Percentiles rank a stretch among this genome's conserved stretches.
Evolutionary conservation across 2,113 vertebrate species (phyloP).

Genomic region (Lutjanus erythropterus): DNA sequence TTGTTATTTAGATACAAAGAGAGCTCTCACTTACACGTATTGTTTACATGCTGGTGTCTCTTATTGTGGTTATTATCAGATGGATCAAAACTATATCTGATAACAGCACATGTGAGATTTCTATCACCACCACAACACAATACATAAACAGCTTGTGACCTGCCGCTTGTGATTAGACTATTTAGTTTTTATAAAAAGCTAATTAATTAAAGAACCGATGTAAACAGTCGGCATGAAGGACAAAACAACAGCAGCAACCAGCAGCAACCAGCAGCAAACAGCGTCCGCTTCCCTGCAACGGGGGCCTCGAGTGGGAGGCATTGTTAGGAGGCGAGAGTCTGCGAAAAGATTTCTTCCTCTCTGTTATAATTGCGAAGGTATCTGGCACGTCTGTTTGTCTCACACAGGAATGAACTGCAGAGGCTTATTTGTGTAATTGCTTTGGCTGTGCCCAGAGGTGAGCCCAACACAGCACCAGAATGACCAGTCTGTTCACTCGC

Average conservation of each 20-base stretch:
- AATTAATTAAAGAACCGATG: slow-evolving; percentile 43
- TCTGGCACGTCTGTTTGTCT: slow-evolving; percentile 47
- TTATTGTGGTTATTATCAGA: slow-evolving; percentile 2
- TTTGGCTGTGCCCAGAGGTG: slow-evolving; percentile 66
- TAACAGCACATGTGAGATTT: slow-evolving; percentile 4
- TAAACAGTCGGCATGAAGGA: slow-evolving; percentile 35
- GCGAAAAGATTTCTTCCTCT: slow-evolving; percentile 70
- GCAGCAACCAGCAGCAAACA: slow-evolving; percentile 25
- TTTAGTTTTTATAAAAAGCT: slow-evolving; percentile 20
- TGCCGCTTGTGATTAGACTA: not conserved
- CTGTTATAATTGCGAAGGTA: slow-evolving; percentile 63
- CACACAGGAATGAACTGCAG: slow-evolving; percentile 60
- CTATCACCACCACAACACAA: not conserved
- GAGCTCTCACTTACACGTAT: not conserved
- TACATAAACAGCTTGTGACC: slow-evolving; percentile 40
- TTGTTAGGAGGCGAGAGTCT: slow-evolving; percentile 44
- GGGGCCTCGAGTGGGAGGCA: slow-evolving; percentile 40
- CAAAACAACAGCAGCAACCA: slow-evolving; percentile 31
- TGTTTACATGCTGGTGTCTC: not conserved
- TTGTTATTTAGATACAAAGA: not conserved
- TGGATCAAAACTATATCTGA: slow-evolving; percentile 7
- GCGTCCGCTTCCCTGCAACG: not conserved
- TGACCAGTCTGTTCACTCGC: slow-evolving; percentile 31
- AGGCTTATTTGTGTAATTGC: slow-evolving; percentile 71
- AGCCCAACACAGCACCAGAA: slow-evolving; percentile 40